phyloP scores from a whole-genome alignment of 2,797 vertebrate species.

The Pseudomugil tenellus region DNA sequence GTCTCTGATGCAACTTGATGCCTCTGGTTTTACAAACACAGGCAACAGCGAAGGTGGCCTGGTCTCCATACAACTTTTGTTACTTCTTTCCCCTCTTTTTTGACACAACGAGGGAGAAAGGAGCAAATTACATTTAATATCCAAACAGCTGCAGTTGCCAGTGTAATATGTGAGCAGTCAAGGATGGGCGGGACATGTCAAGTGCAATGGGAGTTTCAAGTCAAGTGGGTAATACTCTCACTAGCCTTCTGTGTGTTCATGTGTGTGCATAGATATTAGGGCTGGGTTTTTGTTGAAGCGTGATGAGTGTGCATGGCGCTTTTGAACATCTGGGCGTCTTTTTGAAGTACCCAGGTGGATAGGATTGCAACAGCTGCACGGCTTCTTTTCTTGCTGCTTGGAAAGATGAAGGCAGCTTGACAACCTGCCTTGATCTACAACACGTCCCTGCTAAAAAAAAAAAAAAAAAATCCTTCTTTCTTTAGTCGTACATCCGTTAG shows the following conservation, averaged over 20 bases:
- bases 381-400: slow-evolving; percentile 54
- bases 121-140: slow-evolving; percentile 46
- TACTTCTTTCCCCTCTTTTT: not conserved
- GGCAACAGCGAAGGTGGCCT: not conserved
- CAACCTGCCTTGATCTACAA: slow-evolving; percentile 69
- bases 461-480: slow-evolving; percentile 1
- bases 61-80: not conserved
- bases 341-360: slow-evolving; percentile 80
- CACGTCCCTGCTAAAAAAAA: too few relatives aligned
- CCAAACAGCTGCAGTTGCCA: slow-evolving; percentile 54
- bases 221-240: slow-evolving; percentile 72
- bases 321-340: slow-evolving; percentile 78
- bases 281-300: slow-evolving; percentile 20
- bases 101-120: slow-evolving; percentile 18
- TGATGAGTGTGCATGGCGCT: slow-evolving; percentile 46
- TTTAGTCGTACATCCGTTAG: slow-evolving; percentile 7
- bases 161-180: slow-evolving; percentile 46
- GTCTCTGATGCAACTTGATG: not conserved
- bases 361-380: slow-evolving; percentile 72
- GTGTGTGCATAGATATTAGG: slow-evolving; percentile 13
- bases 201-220: slow-evolving; percentile 63
- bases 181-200: slow-evolving; percentile 58
- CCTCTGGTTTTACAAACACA: slow-evolving; percentile 10
- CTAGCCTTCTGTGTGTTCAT: slow-evolving; percentile 26
- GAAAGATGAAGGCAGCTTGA: slow-evolving; percentile 69